Base-by-base conservation (phyloP, 2,797 vertebrate genomes). In the Hypotaenidia philippensis region DNA sequence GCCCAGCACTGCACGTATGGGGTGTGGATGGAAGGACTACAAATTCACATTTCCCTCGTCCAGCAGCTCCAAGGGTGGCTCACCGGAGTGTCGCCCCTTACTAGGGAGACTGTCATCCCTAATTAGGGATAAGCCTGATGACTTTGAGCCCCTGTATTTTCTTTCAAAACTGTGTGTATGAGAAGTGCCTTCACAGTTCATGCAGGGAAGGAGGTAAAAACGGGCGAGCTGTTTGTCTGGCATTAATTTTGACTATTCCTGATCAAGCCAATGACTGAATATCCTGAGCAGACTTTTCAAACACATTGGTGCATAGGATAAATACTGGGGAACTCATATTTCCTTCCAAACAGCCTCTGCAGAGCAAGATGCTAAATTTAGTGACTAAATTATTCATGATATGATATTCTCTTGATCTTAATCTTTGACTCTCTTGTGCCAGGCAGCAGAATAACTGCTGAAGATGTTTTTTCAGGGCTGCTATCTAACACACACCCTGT, bases 311-410 rank as follows among this genome's bases (percentile, higher is more conserved):
- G 60, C 85, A 56, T 0, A 31, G 52, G 60, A 45, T 83, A 90
- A 93, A 88, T 71, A 60, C 12, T 79, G 63, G 56, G 64, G 75
- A 83, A 38, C 11, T 29, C 65, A 15, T 53, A 63, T 66, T 85
- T 86, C 79, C 90, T 94, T 44, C 72, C 60, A 80, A 60, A 57
- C 25, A 32, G 72, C 85, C 92, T 91, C 87, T 1, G 10, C 76
- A 78, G 79, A 88, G 57, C 21, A 36, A 88, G 90, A 71, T 70
- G 88, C 64, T 94, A 85, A 85, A 88, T 93, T 83, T 68, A 74
- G 87, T 70, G 60, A 68, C 49, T 96, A 81, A 94, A 95, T 96
- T 96, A 94, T 96, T 93, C 85, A 94, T 81, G 22, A 80, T 85
- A 27, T 59, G 91, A 85, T 91, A 93, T 84, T 89, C 75, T 85